These are phyloP conservation scores for Brotula barbata DNA, from an alignment of 2,797 vertebrate genomes.

Conservation along the genomic window DNA sequence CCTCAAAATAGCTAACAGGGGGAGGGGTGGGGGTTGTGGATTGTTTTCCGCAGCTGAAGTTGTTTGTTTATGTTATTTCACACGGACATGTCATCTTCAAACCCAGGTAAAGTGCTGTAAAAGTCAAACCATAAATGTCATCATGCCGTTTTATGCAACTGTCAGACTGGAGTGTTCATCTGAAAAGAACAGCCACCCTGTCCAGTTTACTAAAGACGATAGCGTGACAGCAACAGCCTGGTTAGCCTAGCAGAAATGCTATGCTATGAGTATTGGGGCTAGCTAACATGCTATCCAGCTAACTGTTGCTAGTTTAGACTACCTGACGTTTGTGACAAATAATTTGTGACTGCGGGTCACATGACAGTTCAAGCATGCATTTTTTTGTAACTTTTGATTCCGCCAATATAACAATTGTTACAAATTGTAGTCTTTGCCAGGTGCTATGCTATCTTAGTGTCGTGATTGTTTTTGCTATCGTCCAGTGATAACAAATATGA, in stretches of 20 bases:
- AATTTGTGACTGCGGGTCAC: background rate
- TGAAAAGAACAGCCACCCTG: background rate
- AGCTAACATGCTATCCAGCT: conserved; percentile 32
- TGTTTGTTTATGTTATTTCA: conserved; percentile 80
- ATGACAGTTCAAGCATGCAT: background rate
- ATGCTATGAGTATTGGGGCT: conserved; percentile 45
- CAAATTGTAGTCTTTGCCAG: conserved; percentile 11
- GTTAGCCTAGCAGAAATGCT: conserved; percentile 58
- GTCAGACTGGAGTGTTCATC: background rate
- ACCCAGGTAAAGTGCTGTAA: conserved; percentile 71
- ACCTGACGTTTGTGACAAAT: background rate
- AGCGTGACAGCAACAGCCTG: conserved; percentile 71
- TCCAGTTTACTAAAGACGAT: conserved; percentile 55
- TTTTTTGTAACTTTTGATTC: too few relatives aligned
- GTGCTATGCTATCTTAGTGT: background rate
- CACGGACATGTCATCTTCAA: conserved; percentile 78
- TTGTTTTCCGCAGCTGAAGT: conserved; percentile 61
- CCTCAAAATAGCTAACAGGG: conserved; percentile 53
- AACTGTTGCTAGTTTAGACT: background rate
- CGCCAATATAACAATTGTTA: background rate
- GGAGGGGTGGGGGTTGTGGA: conserved; percentile 47
- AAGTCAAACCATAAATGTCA: background rate
- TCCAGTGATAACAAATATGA: too few relatives aligned
- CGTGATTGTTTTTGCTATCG: too few relatives aligned
- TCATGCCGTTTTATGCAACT: fast-evolving